Conservation (phyloP, 2,888 invertebrate genomes). For the Hemistola chrysoprasaria region DNA sequence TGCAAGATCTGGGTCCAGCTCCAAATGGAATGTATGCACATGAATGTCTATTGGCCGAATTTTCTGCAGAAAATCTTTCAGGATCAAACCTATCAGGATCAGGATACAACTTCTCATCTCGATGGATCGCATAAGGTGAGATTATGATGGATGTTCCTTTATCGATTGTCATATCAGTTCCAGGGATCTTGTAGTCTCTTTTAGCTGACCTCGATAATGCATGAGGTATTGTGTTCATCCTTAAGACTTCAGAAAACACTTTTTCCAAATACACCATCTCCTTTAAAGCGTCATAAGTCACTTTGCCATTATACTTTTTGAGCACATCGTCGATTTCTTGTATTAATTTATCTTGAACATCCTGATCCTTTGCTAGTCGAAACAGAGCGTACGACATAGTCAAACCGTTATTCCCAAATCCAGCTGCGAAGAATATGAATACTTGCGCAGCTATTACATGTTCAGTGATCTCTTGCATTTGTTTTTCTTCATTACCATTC, state of each 20-base stretch:
- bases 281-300: constrained; percentile 57
- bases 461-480: constrained; percentile 41
- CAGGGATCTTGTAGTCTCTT: constrained; percentile 51
- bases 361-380: constrained; percentile 55
- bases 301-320: constrained; percentile 41
- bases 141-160: constrained; percentile 53
- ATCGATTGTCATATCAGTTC: constrained; percentile 48
- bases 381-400: constrained; percentile 53
- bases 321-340: constrained; percentile 51
- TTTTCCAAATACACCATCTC: constrained; percentile 63
- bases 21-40: constrained; percentile 68
- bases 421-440: constrained; percentile 64
- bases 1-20: constrained; percentile 63
- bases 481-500: constrained; percentile 15
- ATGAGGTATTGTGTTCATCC: constrained; percentile 65
- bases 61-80: constrained; percentile 64
- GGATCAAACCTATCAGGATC: constrained; percentile 72
- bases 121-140: constrained; percentile 62
- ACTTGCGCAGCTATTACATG: constrained; percentile 56
- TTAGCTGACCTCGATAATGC: constrained; percentile 51
- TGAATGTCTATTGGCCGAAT: constrained; percentile 44
- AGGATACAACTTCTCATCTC: constrained; percentile 65
- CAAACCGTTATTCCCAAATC: constrained; percentile 65
- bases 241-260: constrained; percentile 48
- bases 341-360: constrained; percentile 52